phyloP scores from a whole-genome alignment of 2,113 vertebrate species.

The Cervus canadensis region DNA sequence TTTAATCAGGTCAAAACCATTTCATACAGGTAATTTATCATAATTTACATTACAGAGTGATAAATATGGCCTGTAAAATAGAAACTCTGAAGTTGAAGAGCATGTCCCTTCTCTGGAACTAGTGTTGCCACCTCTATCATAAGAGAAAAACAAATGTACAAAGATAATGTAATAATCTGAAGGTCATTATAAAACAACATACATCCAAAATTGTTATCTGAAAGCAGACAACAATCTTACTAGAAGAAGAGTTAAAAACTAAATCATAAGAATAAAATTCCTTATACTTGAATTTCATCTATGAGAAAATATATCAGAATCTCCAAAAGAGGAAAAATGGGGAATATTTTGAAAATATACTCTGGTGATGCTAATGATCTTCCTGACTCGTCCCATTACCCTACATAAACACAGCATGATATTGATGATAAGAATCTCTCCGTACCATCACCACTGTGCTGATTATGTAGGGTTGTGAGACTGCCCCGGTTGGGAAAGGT shows the following conservation, averaged over 20 bases:
- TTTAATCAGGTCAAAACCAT: neutral
- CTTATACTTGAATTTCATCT: neutral
- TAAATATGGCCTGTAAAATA: neutral
- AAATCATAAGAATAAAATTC: neutral
- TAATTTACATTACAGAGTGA: neutral
- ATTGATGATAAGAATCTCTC: neutral
- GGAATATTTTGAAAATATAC: neutral
- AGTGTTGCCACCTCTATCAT: neutral
- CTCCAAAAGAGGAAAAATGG: neutral
- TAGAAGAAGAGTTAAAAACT: neutral
- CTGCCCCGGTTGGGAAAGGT: neutral
- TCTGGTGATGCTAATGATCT: neutral
- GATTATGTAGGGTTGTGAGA: neutral
- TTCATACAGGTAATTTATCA: neutral
- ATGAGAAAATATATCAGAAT: neutral
- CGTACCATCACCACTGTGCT: neutral
- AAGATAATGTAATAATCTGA: neutral
- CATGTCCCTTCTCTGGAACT: neutral
- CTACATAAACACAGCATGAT: neutral
- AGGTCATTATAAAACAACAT: neutral
- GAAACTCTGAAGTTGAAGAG: constrained; percentile 22
- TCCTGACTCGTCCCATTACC: neutral
- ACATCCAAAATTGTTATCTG: neutral
- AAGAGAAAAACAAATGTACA: neutral
- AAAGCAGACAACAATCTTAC: neutral